A percentile compares a stretch with the other conserved stretches of the same genome.
Evolutionary conservation across 2,797 vertebrate species (phyloP).

Genomic region (Rhinophrynus dorsalis): DNA sequence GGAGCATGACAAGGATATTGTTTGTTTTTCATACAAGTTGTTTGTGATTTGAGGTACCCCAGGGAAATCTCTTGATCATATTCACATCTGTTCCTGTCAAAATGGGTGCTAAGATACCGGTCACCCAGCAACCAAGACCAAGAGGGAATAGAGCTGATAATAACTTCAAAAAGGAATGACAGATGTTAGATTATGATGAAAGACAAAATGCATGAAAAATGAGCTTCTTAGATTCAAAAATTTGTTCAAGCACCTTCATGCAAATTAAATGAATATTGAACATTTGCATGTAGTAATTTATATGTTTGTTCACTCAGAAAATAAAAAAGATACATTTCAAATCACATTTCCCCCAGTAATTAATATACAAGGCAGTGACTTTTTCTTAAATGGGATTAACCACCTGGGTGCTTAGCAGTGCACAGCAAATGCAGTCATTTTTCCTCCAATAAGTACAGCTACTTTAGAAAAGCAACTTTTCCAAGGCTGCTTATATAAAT

Average conservation of each 20-base stretch:
- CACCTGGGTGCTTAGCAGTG: conserved; percentile 89
- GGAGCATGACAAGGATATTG: conserved; percentile 88
- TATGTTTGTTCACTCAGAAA: conserved; percentile 74
- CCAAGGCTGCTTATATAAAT: conserved; percentile 58
- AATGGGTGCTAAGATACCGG: conserved; percentile 99
- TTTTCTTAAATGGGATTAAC: conserved; percentile 85
- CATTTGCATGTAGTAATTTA: conserved; percentile 78
- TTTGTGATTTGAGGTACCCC: conserved; percentile 99
- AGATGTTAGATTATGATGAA: conserved; percentile 99
- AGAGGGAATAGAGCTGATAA: conserved; percentile 99
- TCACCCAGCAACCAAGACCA: conserved; percentile 99
- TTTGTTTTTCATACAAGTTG: conserved; percentile 96
- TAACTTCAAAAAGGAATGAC: conserved; percentile 99
- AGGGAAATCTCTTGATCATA: conserved; percentile 99
- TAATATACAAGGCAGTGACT: conserved; percentile 85
- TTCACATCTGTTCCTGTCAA: conserved; percentile 99
- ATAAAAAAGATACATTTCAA: conserved; percentile 66
- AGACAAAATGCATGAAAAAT: conserved; percentile 86
- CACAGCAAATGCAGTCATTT: conserved; percentile 79
- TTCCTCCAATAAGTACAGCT: conserved; percentile 59
- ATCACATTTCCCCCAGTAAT: conserved; percentile 73
- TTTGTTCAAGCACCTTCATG: conserved; percentile 96
- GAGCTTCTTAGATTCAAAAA: conserved; percentile 97
- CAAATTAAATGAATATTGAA: conserved; percentile 90
- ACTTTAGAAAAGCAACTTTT: conserved; percentile 63